Conservation (phyloP, 2,113 vertebrate species). For the Riparia riparia region DNA sequence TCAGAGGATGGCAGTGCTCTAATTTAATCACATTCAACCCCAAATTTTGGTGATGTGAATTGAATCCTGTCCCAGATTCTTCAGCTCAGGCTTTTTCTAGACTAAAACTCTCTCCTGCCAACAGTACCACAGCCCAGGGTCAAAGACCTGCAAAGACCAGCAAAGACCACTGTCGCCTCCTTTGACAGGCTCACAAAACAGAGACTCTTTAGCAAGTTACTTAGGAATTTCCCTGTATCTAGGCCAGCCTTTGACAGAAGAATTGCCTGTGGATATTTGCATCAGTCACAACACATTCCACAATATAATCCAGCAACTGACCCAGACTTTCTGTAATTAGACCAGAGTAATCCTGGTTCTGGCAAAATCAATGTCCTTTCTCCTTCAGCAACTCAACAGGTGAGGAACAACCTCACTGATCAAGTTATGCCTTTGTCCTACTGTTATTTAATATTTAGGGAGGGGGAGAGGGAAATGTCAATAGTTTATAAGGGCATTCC, state of each 20-base stretch:
- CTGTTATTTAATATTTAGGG: not conserved
- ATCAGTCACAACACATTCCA: fast-evolving
- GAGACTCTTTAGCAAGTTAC: not conserved
- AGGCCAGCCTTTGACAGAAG: not conserved
- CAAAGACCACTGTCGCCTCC: not conserved
- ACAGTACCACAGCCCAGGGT: not conserved
- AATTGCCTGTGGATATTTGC: not conserved
- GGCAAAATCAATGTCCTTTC: not conserved
- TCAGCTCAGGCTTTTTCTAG: not conserved
- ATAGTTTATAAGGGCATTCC: not conserved
- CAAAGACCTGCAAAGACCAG: not conserved
- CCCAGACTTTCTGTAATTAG: not conserved
- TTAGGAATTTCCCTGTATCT: not conserved
- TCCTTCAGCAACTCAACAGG: not conserved
- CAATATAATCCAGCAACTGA: not conserved
- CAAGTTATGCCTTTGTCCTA: not conserved
- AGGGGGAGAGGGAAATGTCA: not conserved
- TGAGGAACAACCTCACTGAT: not conserved
- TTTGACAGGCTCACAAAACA: not conserved
- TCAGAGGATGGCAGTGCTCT: not conserved
- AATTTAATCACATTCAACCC: not conserved
- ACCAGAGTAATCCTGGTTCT: not conserved
- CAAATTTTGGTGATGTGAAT: not conserved
- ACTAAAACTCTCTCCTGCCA: not conserved
- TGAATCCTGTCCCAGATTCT: not conserved